A percentile compares a stretch with the other conserved stretches of the same genome.
phyloP scores from a whole-genome alignment of 2,797 vertebrate species.

The Dryobates pubescens region DNA sequence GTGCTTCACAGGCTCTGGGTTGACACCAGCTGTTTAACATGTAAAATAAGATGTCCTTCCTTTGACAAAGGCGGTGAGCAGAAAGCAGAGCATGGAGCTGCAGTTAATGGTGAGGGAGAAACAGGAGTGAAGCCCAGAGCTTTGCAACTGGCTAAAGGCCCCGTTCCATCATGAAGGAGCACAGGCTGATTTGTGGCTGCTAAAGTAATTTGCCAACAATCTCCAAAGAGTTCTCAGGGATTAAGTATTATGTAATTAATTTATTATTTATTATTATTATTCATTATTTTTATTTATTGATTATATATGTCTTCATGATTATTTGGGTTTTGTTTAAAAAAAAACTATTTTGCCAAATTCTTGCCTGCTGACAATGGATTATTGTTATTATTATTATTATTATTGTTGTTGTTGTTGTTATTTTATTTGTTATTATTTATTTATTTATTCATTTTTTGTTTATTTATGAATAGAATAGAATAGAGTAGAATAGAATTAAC shows the following conservation, averaged over 20 bases:
- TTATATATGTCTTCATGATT: no score
- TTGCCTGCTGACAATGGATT: no score
- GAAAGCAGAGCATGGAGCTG: neutral
- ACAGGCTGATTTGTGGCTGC: neutral
- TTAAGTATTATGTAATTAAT: neutral
- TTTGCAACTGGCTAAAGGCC: neutral
- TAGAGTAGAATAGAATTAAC: no score
- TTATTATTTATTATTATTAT: no score
- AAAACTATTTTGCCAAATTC: no score
- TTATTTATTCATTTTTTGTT: neutral
- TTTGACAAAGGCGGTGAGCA: neutral
- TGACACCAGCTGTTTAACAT: neutral
- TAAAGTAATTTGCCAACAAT: slow-evolving; percentile 3
- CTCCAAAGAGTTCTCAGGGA: neutral
- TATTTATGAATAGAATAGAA: no score
- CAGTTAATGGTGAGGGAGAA: neutral
- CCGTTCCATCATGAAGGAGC: neutral
- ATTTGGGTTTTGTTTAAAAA: no score
- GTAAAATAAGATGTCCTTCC: neutral
- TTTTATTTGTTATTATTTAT: no score
- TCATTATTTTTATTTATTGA: no score
- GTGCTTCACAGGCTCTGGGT: neutral
- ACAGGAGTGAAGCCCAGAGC: neutral
- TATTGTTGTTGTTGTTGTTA: no score
- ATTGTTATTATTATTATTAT: no score